Percentiles rank a stretch among this genome's conserved stretches.
Evolutionary conservation across 2,888 invertebrate genomes (phyloP).

Genomic region (Drosophila ustulata): DNA sequence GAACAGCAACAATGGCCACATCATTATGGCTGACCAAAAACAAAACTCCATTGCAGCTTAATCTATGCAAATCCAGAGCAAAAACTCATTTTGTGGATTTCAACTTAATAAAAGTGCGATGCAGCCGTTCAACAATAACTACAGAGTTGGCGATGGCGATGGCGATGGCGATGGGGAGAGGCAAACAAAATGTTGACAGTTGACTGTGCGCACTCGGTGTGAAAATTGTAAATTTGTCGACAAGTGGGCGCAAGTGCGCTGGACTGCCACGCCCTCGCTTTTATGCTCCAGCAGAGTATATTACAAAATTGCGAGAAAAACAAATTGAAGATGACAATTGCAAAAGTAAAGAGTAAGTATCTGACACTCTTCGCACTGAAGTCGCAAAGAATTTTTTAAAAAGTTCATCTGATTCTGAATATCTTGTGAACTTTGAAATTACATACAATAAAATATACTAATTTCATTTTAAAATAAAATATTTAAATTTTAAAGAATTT

Average conservation of each 20-base stretch:
- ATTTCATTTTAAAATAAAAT: too few species aligned
- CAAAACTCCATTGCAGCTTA: conserved; percentile 60
- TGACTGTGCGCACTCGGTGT: conserved; percentile 21
- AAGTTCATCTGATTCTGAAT: too few species aligned
- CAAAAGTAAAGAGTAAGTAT: neutral
- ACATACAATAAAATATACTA: too few species aligned
- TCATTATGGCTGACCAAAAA: conserved; percentile 52
- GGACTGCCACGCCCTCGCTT: neutral
- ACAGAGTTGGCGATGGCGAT: neutral
- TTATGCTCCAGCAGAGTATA: neutral
- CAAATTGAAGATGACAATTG: conserved; percentile 3
- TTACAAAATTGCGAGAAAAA: neutral
- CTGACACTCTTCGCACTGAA: neutral
- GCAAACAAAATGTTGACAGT: conserved; percentile 27
- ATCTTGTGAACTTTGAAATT: too few species aligned
- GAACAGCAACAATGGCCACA: conserved; percentile 36
- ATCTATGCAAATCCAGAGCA: conserved; percentile 76
- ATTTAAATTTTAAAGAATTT: too few species aligned
- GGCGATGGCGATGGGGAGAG: neutral
- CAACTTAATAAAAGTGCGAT: conserved; percentile 61
- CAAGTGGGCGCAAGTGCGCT: conserved; percentile 18
- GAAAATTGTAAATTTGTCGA: conserved; percentile 35
- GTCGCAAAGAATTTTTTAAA: neutral
- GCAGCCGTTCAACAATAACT: conserved; percentile 41
- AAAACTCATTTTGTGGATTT: conserved; percentile 74